Conservation (phyloP, 2,113 vertebrate species). For the Nesoenas mayeri region DNA sequence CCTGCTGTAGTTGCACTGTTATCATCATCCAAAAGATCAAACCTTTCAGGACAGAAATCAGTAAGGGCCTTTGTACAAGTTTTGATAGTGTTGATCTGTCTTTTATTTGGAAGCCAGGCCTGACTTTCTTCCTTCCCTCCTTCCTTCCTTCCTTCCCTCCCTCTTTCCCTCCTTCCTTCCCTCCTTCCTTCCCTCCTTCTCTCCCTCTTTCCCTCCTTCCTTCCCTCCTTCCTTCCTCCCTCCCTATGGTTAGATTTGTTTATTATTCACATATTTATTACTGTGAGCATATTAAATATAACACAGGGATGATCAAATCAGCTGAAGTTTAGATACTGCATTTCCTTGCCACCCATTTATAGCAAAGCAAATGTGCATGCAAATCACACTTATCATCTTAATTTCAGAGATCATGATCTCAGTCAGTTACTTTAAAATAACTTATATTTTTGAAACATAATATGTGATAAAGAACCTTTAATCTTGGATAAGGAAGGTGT, state of each 20-base stretch:
- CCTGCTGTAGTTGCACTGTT: background rate
- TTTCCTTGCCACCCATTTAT: constrained; percentile 56
- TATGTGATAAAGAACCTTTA: constrained; percentile 51
- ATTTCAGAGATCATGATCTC: constrained; percentile 51
- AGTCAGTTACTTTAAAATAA: constrained; percentile 70
- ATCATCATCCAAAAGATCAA: background rate
- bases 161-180: too few species aligned
- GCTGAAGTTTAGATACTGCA: constrained; percentile 9
- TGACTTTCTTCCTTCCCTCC: too few species aligned
- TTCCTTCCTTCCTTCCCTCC: background rate
- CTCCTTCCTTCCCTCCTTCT: too few species aligned
- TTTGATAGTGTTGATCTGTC: background rate
- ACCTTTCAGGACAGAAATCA: background rate
- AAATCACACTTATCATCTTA: constrained; percentile 57
- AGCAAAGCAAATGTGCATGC: constrained; percentile 57
- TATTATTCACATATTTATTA: background rate
- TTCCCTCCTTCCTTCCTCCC: too few species aligned
- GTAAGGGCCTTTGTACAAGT: background rate
- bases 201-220: too few species aligned
- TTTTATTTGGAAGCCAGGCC: background rate
- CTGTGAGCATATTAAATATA: background rate
- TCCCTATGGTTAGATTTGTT: background rate
- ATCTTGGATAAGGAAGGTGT: constrained; percentile 55
- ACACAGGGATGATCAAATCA: background rate
- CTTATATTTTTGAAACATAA: constrained; percentile 52